phyloP scores from a whole-genome alignment of 1,140 invertebrate species.

The Drosophila mauritiana region DNA sequence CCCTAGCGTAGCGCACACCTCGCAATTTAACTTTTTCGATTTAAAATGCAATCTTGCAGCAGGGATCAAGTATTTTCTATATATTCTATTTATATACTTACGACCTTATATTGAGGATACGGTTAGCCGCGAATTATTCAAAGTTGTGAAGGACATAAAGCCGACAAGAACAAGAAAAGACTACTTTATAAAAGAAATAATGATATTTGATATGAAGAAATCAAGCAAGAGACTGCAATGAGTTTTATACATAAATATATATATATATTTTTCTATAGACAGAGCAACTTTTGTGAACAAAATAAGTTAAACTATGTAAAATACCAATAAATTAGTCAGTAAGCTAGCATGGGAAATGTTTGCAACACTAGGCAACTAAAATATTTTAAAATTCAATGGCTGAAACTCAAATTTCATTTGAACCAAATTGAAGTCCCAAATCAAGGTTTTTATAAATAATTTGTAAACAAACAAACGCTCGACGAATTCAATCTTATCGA shows the following conservation, averaged over 20 bases:
- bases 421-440: constrained; percentile 12
- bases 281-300: constrained; percentile 49
- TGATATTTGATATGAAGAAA: constrained; percentile 44
- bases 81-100: constrained; percentile 40
- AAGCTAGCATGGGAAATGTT: constrained; percentile 22
- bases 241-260: constrained; percentile 27
- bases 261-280: constrained; percentile 36
- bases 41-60: constrained; percentile 62
- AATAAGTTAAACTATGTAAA: constrained; percentile 33
- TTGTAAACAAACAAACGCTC: constrained; percentile 28
- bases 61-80: constrained; percentile 78
- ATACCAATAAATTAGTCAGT: constrained; percentile 33
- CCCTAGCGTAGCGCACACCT: constrained; percentile 56
- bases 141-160: constrained; percentile 42
- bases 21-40: constrained; percentile 54
- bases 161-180: constrained; percentile 60
- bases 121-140: constrained; percentile 1
- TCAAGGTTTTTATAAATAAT: constrained; percentile 15
- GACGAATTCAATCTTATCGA: constrained; percentile 8
- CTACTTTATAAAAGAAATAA: constrained; percentile 76
- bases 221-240: constrained; percentile 68
- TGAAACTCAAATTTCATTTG: constrained; percentile 5
- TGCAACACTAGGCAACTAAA: constrained; percentile 1
- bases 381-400: constrained; percentile 10
- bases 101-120: constrained; percentile 36